These are phyloP conservation scores for Paratilapia polleni DNA, from an alignment of 2,113 vertebrate species.

Conservation along the genomic window DNA sequence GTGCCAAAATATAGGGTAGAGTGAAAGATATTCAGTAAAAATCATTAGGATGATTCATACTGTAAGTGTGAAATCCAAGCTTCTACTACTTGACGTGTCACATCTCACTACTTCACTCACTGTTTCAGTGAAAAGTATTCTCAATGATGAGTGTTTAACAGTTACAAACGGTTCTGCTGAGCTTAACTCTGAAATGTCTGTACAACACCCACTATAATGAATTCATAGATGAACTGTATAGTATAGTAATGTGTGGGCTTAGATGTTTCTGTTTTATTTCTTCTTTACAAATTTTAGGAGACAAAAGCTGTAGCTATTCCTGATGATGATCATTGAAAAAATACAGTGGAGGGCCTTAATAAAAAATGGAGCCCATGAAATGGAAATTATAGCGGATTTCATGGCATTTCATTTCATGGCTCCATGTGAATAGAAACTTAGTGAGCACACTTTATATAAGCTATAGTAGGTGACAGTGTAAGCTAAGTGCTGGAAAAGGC, in stretches of 20 bases:
- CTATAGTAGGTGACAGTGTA: slow-evolving; percentile 45
- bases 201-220: background rate
- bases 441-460: slow-evolving; percentile 41
- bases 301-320: slow-evolving; percentile 16
- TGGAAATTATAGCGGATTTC: slow-evolving; percentile 20
- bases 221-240: slow-evolving; percentile 1
- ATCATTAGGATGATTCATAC: slow-evolving; percentile 18
- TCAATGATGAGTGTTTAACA: background rate
- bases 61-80: slow-evolving; percentile 19
- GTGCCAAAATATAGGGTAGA: slow-evolving; percentile 2
- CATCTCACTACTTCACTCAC: slow-evolving; percentile 6
- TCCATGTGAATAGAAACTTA: slow-evolving; percentile 19
- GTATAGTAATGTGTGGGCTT: background rate
- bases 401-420: slow-evolving; percentile 38
- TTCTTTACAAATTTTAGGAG: slow-evolving; percentile 18
- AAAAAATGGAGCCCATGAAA: slow-evolving; percentile 32
- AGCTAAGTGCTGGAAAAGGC: slow-evolving; percentile 34
- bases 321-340: slow-evolving; percentile 7
- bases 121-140: slow-evolving; percentile 13
- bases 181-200: background rate
- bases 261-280: slow-evolving; percentile 15
- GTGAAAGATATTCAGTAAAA: slow-evolving; percentile 12
- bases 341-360: background rate
- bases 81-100: slow-evolving; percentile 18
- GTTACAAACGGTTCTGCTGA: slow-evolving; percentile 2